Percentiles rank a stretch among this genome's conserved stretches.
phyloP scores from a whole-genome alignment of 2,888 invertebrate species.

The Trileptium ribeirensis region DNA sequence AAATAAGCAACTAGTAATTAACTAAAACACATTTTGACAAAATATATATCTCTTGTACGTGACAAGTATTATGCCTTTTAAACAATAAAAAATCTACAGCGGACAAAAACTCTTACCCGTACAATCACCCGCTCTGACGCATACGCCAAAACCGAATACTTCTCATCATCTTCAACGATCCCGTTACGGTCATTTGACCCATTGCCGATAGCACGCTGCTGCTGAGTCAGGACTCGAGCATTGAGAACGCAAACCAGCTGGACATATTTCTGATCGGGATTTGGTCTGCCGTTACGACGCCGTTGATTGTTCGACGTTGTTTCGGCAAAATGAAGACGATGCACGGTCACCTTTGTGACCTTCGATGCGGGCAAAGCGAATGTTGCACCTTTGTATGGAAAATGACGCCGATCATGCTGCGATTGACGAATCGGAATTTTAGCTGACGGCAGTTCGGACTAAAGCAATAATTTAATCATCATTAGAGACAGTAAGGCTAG shows the following conservation, averaged over 20 bases:
- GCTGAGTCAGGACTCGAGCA: conserved; percentile 56
- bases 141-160: conserved; percentile 61
- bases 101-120: too few relatives aligned
- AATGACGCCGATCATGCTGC: conserved; percentile 93
- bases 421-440: conserved; percentile 93
- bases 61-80: too few relatives aligned
- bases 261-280: conserved; percentile 96
- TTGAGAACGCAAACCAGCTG: conserved; percentile 85
- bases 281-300: conserved; percentile 92
- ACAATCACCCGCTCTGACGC: conserved; percentile 94
- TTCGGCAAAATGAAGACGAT: conserved; percentile 92
- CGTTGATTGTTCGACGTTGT: conserved; percentile 95
- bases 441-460: conserved; percentile 82
- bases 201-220: too few relatives aligned
- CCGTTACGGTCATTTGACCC: too few relatives aligned
- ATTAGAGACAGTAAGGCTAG: too few relatives aligned
- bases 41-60: too few relatives aligned
- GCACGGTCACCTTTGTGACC: conserved; percentile 87
- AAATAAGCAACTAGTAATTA: too few relatives aligned
- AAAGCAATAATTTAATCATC: too few relatives aligned
- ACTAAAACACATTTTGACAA: too few relatives aligned
- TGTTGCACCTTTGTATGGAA: conserved; percentile 44
- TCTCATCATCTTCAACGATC: conserved; percentile 37
- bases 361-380: conserved; percentile 77
- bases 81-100: too few relatives aligned